Percentiles rank a stretch among this genome's conserved stretches.
These are phyloP conservation scores for Crenuchus spilurus DNA, from an alignment of 2,797 vertebrate species.

Conservation along the genomic window DNA sequence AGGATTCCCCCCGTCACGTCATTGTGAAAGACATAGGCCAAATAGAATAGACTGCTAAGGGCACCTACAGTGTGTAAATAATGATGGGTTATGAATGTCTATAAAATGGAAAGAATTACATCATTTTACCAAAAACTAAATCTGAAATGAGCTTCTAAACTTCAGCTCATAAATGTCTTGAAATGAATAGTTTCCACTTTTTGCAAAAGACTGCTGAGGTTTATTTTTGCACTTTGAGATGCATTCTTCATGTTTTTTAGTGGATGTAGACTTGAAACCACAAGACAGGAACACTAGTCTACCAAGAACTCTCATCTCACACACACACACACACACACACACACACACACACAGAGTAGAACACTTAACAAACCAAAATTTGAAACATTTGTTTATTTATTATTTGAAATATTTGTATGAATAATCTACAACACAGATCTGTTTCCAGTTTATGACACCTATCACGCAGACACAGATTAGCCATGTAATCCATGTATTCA, in stretches of 20 bases:
- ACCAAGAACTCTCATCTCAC: not conserved
- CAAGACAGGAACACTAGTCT: not conserved
- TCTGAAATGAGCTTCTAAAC: no score
- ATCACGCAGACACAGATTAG: no score
- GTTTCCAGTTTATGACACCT: not conserved
- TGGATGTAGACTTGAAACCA: constrained; percentile 6
- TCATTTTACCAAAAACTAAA: not conserved
- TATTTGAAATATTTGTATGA: no score
- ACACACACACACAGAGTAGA: no score
- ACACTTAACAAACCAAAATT: not conserved
- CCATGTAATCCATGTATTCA: no score
- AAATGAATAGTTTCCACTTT: constrained; percentile 1
- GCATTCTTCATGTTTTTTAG: not conserved
- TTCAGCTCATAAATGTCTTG: no score
- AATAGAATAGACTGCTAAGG: constrained; percentile 70
- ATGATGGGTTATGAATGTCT: not conserved
- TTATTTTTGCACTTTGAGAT: not conserved
- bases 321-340: not conserved
- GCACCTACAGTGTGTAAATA: constrained; percentile 60
- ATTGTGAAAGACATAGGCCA: constrained; percentile 69
- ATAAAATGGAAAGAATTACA: constrained; percentile 4
- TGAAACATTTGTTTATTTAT: no score
- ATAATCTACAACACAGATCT: no score
- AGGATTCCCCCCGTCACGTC: constrained; percentile 68
- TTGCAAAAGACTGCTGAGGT: not conserved